Evolutionary conservation across 2,888 invertebrate genomes (phyloP).

Genomic region (Prenolepis imparis): DNA sequence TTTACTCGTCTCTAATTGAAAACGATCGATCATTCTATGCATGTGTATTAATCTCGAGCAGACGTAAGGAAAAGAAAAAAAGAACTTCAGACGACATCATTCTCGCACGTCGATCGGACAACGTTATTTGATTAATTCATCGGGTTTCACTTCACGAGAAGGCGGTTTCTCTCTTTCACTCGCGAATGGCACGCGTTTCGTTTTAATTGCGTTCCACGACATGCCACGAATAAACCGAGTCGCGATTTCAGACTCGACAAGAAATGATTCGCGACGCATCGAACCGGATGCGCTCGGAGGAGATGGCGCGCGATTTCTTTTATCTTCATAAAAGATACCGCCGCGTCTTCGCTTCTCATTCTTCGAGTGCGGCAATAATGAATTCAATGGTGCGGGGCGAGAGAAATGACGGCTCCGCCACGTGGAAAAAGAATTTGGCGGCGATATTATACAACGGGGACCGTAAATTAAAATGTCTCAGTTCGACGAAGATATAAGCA

Average conservation of each 20-base stretch:
- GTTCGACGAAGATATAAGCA: conserved; percentile 61
- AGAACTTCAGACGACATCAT: background rate
- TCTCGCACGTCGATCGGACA: too few species aligned
- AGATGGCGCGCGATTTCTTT: too few species aligned
- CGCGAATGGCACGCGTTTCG: background rate
- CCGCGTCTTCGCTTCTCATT: conserved; percentile 4
- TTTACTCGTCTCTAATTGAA: background rate
- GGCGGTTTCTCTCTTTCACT: background rate
- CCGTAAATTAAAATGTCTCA: conserved; percentile 83
- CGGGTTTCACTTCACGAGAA: background rate
- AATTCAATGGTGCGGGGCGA: conserved; percentile 66
- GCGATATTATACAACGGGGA: conserved; percentile 74
- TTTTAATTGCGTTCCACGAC: conserved; percentile 5
- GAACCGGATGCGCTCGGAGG: conserved; percentile 1
- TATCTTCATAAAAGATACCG: conserved; percentile 18
- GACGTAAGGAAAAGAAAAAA: background rate
- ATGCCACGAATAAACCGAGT: background rate
- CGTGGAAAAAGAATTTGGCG: conserved; percentile 76
- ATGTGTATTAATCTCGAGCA: background rate
- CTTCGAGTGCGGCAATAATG: conserved; percentile 68
- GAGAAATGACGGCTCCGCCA: conserved; percentile 50
- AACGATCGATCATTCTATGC: background rate
- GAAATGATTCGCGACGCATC: conserved; percentile 10
- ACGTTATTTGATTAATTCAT: conserved; percentile 1
- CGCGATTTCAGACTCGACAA: conserved; percentile 12